Evolutionary conservation across 2,113 vertebrate genomes (phyloP), one percentile per base, ranked within the genome.

Genomic region (Podarcis muralis): DNA sequence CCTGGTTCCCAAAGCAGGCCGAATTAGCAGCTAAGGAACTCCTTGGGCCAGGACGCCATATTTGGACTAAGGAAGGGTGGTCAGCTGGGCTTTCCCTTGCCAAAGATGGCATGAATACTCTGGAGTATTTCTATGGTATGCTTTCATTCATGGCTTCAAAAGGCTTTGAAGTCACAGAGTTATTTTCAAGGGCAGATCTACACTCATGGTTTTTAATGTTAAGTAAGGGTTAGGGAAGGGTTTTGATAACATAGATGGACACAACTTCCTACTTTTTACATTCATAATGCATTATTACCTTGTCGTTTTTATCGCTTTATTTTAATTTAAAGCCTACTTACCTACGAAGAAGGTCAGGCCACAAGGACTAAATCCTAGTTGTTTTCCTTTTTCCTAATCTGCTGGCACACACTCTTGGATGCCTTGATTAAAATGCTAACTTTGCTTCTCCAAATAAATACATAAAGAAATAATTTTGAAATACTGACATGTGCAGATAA

Each of bases 331-430:
- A 59, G 9, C 25, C 9, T 37, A 32, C 76, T 90, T 84, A 40
- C 62, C n/a, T 20, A 22, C 6, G 6, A 86, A 43, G 22, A 81
- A 53, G 53, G 2, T 16, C 22, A 18, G 68, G 89, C 68, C 0
- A 0, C 3, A 57, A 76, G 65, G 27, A 37, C 12, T 13, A 69
- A 71, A 1, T 87, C 7, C 18, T 86, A 74, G 23, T 6, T 75
- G 25, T 25, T 43, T 59, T 11, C 8, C 59, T 1, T 85, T 82
- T 37, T 23, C 2, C 6, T 69, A 27, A 91, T 93, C 91, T 75
- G 62, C 83, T 95, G 93, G 62, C 91, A 66, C 35, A 85, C 43
- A 86, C 84, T 86, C 74, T 66, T 82, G 30, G 85, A 76, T 85
- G 66, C 77, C 32, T 91, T 81, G 57, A 86, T 91, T 53, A 92